phyloP scores from a whole-genome alignment of 2,113 vertebrate species.

The Chloropsis cyanopogon region DNA sequence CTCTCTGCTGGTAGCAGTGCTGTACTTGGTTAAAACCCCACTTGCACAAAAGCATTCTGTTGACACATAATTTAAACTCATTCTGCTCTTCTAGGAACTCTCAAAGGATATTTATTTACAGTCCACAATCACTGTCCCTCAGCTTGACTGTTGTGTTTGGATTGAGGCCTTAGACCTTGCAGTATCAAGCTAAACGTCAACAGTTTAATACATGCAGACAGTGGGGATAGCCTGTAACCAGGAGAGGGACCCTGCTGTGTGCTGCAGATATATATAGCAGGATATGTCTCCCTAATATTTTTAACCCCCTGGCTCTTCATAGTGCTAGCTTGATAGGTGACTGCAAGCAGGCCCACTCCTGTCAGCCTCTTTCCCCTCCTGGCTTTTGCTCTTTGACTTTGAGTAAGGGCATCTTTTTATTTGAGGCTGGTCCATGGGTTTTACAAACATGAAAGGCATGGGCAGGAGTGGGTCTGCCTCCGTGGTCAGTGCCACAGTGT shows the following conservation, averaged over 20 bases:
- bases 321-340: background rate
- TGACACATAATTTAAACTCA: background rate
- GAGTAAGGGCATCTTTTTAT: background rate
- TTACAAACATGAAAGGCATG: background rate
- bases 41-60: background rate
- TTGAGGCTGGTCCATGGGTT: background rate
- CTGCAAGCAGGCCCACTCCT: background rate
- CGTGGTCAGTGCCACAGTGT: too few species aligned
- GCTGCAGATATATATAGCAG: background rate
- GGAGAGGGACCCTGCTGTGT: background rate
- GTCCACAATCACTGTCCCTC: background rate
- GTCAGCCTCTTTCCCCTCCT: background rate
- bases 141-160: background rate
- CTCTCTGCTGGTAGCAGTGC: background rate
- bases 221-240: background rate
- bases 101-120: slow-evolving; percentile 5
- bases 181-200: background rate
- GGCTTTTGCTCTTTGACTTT: background rate
- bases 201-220: background rate
- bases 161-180: slow-evolving; percentile 7
- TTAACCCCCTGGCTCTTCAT: background rate
- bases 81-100: background rate
- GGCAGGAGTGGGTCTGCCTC: background rate
- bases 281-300: background rate
- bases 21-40: background rate